Evolutionary conservation across 2,113 vertebrate species (phyloP).

Genomic region (Malurus alboscapulatus): DNA sequence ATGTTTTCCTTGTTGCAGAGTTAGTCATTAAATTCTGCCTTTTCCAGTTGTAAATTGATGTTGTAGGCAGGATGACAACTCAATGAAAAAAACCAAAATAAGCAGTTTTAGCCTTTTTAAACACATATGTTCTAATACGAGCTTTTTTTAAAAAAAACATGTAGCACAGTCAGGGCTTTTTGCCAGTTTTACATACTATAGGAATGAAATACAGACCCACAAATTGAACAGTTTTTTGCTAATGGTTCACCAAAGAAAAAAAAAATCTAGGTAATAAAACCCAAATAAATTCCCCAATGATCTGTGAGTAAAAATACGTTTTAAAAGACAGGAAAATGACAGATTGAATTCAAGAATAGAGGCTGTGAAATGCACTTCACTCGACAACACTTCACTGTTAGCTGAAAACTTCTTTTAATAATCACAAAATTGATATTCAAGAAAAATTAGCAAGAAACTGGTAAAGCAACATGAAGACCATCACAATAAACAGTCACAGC

Average conservation of each 20-base stretch:
- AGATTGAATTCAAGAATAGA: conserved; percentile 24
- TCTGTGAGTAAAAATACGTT: conserved; percentile 31
- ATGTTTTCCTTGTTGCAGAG: conserved; percentile 26
- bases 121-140: neutral
- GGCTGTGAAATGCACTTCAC: conserved; percentile 24
- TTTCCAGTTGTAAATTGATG: conserved; percentile 31
- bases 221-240: conserved; percentile 18
- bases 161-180: neutral
- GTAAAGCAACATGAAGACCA: neutral
- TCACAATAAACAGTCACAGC: neutral
- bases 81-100: conserved; percentile 30
- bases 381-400: neutral
- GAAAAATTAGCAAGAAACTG: neutral
- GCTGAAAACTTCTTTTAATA: neutral
- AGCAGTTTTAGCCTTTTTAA: neutral
- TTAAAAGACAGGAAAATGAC: conserved; percentile 41
- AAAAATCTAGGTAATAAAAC: conserved; percentile 29
- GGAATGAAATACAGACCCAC: neutral
- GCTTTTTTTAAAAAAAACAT: neutral
- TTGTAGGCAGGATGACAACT: conserved; percentile 29
- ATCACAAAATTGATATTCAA: neutral
- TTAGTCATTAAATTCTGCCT: conserved; percentile 9
- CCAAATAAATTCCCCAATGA: conserved; percentile 9
- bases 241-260: conserved; percentile 8
- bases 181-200: conserved; percentile 9